phyloP scores from a whole-genome alignment of 2,113 vertebrate genomes.

The Tragelaphus strepsiceros region DNA sequence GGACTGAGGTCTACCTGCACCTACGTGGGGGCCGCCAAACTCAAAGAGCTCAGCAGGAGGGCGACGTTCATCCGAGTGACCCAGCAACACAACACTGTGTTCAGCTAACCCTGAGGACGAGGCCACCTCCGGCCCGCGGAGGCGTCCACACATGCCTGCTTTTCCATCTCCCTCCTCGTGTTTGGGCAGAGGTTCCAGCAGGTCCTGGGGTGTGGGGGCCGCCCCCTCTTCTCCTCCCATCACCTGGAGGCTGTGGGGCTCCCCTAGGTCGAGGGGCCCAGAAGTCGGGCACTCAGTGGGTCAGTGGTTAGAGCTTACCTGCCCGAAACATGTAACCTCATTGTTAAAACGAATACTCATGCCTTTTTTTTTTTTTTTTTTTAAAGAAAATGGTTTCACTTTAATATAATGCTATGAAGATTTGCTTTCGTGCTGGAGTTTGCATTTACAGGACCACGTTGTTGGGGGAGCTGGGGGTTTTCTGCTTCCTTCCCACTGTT shows the following conservation, averaged over 20 bases:
- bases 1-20: slow-evolving; percentile 98
- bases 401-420: slow-evolving; percentile 60
- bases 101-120: slow-evolving; percentile 75
- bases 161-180: background rate
- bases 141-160: background rate
- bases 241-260: background rate
- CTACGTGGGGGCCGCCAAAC: slow-evolving; percentile 96
- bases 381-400: slow-evolving; percentile 54
- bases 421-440: background rate
- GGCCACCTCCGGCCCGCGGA: background rate
- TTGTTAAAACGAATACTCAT: background rate
- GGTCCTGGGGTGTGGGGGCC: background rate
- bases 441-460: background rate
- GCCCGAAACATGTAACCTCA: slow-evolving; percentile 1
- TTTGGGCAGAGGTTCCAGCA: background rate
- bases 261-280: background rate
- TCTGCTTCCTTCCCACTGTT: background rate
- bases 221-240: background rate
- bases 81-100: slow-evolving; percentile 94
- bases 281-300: background rate
- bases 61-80: slow-evolving; percentile 98
- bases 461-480: background rate
- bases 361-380: background rate
- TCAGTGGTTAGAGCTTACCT: background rate
- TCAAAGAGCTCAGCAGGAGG: slow-evolving; percentile 96